phyloP scores from a whole-genome alignment of 2,797 vertebrate genomes.

The Nasua narica region DNA sequence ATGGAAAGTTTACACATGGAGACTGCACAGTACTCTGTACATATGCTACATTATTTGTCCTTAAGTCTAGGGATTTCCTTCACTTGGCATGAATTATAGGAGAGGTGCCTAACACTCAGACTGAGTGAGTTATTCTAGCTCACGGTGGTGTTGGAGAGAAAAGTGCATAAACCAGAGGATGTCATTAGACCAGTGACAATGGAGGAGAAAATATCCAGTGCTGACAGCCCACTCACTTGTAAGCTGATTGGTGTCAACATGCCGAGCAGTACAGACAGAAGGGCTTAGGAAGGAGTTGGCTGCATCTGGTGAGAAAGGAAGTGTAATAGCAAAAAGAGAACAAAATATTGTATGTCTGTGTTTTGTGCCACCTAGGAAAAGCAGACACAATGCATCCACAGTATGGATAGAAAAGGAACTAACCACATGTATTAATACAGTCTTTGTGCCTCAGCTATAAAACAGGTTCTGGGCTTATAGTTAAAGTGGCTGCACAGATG shows the following conservation, averaged over 20 bases:
- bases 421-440: slow-evolving; percentile 79
- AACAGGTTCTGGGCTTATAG: slow-evolving; percentile 81
- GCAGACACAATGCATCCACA: slow-evolving; percentile 81
- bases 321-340: slow-evolving; percentile 73
- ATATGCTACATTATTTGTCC: slow-evolving; percentile 69
- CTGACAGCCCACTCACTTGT: slow-evolving; percentile 81
- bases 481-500: slow-evolving; percentile 80
- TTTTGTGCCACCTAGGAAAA: slow-evolving; percentile 79
- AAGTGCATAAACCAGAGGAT: slow-evolving; percentile 81
- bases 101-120: slow-evolving; percentile 75
- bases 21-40: slow-evolving; percentile 42
- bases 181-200: slow-evolving; percentile 81
- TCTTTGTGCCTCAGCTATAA: slow-evolving; percentile 81
- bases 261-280: slow-evolving; percentile 73
- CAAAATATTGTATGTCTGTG: slow-evolving; percentile 76
- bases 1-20: slow-evolving; percentile 60
- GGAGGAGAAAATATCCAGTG: slow-evolving; percentile 78
- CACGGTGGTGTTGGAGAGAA: slow-evolving; percentile 76
- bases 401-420: slow-evolving; percentile 72
- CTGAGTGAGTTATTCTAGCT: slow-evolving; percentile 76
- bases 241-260: slow-evolving; percentile 77
- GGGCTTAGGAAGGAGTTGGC: slow-evolving; percentile 74
- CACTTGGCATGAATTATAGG: slow-evolving; percentile 79
- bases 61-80: slow-evolving; percentile 81
- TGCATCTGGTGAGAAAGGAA: slow-evolving; percentile 80